Percentiles rank a stretch among this genome's conserved stretches.
Conservation (phyloP, 2,888 invertebrate species). For the Phyto melanocephala region DNA sequence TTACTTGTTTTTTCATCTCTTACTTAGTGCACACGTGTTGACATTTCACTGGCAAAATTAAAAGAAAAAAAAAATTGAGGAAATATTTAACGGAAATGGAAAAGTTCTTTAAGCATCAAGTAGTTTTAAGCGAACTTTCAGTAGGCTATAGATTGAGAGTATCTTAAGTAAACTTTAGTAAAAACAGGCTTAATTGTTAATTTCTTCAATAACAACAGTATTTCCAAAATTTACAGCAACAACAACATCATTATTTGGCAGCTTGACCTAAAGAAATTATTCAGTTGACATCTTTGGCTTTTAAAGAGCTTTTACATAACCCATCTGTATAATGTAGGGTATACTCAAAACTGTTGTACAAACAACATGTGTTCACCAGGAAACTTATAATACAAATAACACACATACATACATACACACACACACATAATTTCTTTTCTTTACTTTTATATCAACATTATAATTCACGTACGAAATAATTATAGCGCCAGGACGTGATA, state of each 20-base stretch:
- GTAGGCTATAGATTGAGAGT: neutral
- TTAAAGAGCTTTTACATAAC: too few species aligned
- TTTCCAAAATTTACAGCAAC: too few species aligned
- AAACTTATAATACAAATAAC: slow-evolving; percentile 50
- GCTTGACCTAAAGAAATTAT: too few species aligned
- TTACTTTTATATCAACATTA: slow-evolving; percentile 28
- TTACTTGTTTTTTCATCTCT: neutral
- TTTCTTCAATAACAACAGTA: too few species aligned
- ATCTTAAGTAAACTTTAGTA: too few species aligned
- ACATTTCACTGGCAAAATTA: slow-evolving; percentile 25
- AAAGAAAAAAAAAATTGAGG: too few species aligned
- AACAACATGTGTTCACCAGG: slow-evolving; percentile 62
- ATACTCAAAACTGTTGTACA: slow-evolving; percentile 14
- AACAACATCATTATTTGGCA: too few species aligned
- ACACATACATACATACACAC: neutral
- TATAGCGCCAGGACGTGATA: slow-evolving; percentile 63
- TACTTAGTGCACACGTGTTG: slow-evolving; percentile 49
- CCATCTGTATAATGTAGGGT: neutral
- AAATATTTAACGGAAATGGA: neutral
- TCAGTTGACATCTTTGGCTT: too few species aligned
- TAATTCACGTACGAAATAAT: slow-evolving; percentile 65
- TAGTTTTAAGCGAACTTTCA: neutral
- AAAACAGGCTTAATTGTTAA: too few species aligned
- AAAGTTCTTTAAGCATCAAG: neutral
- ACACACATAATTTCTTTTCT: neutral